Percentiles rank a stretch among this genome's conserved stretches.
phyloP scores from a whole-genome alignment of 2,888 invertebrate species.

The Physocephala rufipes region DNA sequence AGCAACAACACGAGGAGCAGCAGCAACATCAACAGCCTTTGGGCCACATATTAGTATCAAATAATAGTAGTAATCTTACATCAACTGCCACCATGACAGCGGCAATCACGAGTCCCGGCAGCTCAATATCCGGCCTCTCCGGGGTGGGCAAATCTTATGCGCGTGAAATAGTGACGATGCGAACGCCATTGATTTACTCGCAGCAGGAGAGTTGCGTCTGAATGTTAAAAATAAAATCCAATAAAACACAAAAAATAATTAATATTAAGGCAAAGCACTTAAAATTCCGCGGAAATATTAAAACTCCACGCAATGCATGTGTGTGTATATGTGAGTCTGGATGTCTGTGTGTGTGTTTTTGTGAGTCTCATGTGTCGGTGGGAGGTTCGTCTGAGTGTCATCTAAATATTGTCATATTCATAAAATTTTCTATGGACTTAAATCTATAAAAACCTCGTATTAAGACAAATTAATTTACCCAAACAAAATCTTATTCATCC shows the following conservation, averaged over 20 bases:
- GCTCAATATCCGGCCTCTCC: constrained; percentile 61
- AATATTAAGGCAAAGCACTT: background rate
- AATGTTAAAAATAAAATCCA: constrained; percentile 46
- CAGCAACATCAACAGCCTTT: constrained; percentile 48
- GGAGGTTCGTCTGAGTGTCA: no score
- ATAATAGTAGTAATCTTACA: constrained; percentile 57
- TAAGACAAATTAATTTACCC: no score
- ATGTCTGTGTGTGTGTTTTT: no score
- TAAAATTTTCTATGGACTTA: no score
- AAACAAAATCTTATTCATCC: no score
- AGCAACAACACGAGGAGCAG: constrained; percentile 54
- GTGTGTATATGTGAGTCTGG: no score
- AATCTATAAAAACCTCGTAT: no score
- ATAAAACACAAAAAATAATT: background rate
- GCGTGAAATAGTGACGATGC: constrained; percentile 74
- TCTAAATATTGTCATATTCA: no score
- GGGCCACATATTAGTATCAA: constrained; percentile 60
- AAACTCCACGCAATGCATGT: background rate
- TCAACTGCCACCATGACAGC: constrained; percentile 49
- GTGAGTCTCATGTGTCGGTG: no score
- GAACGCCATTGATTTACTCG: constrained; percentile 75
- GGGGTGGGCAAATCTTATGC: constrained; percentile 64
- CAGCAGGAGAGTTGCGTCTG: constrained; percentile 77
- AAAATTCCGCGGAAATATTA: background rate
- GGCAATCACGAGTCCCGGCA: constrained; percentile 62